phyloP scores from a whole-genome alignment of 2,888 invertebrate genomes.

The Heliconius ismenius region DNA sequence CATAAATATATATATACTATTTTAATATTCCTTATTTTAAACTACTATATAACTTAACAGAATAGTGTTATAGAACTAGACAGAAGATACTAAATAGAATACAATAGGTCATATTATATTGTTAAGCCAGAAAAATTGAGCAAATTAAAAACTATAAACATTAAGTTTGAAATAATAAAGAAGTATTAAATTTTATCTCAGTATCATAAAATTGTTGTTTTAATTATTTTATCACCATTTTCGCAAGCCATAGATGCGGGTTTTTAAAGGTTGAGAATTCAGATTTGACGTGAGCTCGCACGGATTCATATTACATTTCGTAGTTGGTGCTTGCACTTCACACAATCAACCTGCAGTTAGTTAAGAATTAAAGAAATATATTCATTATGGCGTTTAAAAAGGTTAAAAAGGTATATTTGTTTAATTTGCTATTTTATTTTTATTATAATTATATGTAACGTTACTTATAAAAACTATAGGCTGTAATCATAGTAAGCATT shows the following conservation, averaged over 20 bases:
- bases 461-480: neutral
- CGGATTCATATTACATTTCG: slow-evolving; percentile 1
- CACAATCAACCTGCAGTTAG: slow-evolving; percentile 6
- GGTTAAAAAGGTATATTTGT: slow-evolving; percentile 5
- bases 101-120: neutral
- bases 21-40: neutral
- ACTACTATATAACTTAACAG: no score
- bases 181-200: slow-evolving; percentile 22
- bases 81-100: neutral
- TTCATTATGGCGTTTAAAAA: neutral
- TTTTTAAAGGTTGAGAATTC: slow-evolving; percentile 25
- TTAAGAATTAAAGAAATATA: neutral
- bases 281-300: slow-evolving; percentile 24
- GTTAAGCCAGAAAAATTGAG: neutral
- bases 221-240: slow-evolving; percentile 32
- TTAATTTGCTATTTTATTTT: neutral
- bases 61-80: no score
- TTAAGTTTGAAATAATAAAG: slow-evolving; percentile 7
- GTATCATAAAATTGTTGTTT: slow-evolving; percentile 28
- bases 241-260: slow-evolving; percentile 19
- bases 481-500: neutral
- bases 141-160: neutral
- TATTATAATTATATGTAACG: neutral
- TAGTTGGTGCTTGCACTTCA: slow-evolving; percentile 24
- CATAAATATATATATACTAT: neutral